Evolutionary conservation across 1,140 invertebrate genomes (phyloP).

Genomic region (Aethina tumida): DNA sequence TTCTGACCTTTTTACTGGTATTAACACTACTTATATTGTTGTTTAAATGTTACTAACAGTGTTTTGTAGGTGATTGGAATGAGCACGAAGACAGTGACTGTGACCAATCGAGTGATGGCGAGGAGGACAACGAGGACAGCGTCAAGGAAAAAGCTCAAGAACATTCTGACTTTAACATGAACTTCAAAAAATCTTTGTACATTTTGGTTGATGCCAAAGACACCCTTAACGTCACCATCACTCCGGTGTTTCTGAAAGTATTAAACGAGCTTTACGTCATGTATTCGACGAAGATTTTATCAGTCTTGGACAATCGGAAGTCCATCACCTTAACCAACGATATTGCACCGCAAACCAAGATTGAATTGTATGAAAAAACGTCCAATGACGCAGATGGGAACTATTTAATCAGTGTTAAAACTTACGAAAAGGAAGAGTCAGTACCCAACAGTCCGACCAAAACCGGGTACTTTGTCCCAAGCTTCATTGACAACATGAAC

Average conservation of each 20-base stretch:
- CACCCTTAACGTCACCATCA: slow-evolving; percentile 59
- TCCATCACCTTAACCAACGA: slow-evolving; percentile 43
- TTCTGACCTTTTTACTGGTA: slow-evolving; percentile 62
- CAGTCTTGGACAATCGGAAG: slow-evolving; percentile 27
- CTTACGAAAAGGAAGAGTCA: slow-evolving; percentile 47
- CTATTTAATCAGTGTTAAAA: slow-evolving; percentile 40
- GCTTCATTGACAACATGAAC: slow-evolving; percentile 30
- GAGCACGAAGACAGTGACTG: slow-evolving; percentile 62
- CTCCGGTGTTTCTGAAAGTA: slow-evolving; percentile 47
- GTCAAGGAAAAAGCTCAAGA: slow-evolving; percentile 25
- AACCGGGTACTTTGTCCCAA: slow-evolving; percentile 15
- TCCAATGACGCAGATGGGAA: slow-evolving; percentile 42
- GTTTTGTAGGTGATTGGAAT: slow-evolving; percentile 54
- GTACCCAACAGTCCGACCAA: slow-evolving; percentile 48
- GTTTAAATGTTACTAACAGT: not conserved
- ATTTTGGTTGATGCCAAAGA: slow-evolving; percentile 58
- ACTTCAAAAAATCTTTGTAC: slow-evolving; percentile 48
- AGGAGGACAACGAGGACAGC: slow-evolving; percentile 38
- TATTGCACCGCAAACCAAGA: slow-evolving; percentile 47
- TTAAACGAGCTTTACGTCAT: slow-evolving; percentile 49
- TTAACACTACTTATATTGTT: slow-evolving; percentile 1
- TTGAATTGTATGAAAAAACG: slow-evolving; percentile 43
- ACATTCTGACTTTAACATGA: slow-evolving; percentile 32
- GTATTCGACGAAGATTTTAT: slow-evolving; percentile 39
- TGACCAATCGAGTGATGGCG: slow-evolving; percentile 57